Evolutionary conservation across 1,140 invertebrate species (phyloP).

Genomic region (Frieseomelitta varia): DNA sequence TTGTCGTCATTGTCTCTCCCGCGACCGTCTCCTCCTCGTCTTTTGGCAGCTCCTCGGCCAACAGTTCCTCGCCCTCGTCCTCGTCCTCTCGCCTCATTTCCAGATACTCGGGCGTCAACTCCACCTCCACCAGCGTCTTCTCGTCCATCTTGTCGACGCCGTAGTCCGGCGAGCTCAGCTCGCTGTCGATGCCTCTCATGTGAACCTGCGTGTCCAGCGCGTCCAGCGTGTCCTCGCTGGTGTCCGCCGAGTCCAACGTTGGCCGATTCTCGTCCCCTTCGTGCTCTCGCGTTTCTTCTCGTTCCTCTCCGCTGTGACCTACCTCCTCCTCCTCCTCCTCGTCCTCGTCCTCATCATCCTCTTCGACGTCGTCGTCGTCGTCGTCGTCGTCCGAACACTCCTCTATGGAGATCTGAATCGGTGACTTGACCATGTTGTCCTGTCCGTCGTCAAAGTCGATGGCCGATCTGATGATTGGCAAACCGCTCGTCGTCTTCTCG

Average conservation of each 20-base stretch:
- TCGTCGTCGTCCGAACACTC: constrained; percentile 80
- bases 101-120: constrained; percentile 79
- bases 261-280: constrained; percentile 77
- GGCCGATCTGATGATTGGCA: constrained; percentile 39
- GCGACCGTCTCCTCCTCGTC: constrained; percentile 71
- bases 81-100: constrained; percentile 78
- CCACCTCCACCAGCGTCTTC: constrained; percentile 79
- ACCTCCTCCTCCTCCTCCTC: constrained; percentile 75
- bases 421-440: constrained; percentile 81
- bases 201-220: constrained; percentile 78
- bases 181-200: constrained; percentile 77
- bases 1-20: neutral
- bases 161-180: constrained; percentile 78
- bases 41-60: constrained; percentile 77
- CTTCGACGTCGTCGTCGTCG: constrained; percentile 75
- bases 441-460: constrained; percentile 72
- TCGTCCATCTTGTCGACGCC: constrained; percentile 79
- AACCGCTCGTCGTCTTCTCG: constrained; percentile 19
- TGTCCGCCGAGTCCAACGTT: constrained; percentile 73
- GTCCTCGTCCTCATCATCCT: constrained; percentile 67
- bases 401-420: constrained; percentile 81
- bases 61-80: constrained; percentile 44
- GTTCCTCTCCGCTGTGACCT: constrained; percentile 72
- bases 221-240: constrained; percentile 80
- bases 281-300: constrained; percentile 73